These are phyloP conservation scores for Drosophila nr. perissopoda DNA, from an alignment of 2,888 invertebrate genomes.

Conservation along the genomic window DNA sequence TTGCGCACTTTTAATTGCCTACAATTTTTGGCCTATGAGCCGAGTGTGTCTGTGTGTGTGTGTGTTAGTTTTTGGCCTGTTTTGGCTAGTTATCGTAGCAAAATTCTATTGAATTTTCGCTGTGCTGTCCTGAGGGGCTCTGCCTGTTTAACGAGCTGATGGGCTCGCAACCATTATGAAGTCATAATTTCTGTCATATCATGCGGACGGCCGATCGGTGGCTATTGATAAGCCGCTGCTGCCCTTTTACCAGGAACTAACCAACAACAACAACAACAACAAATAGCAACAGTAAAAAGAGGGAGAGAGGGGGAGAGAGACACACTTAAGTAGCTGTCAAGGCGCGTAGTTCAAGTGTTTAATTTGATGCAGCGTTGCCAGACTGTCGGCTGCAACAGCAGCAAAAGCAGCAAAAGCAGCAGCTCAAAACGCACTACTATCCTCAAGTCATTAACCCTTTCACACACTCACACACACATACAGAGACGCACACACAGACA, in stretches of 20 bases:
- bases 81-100: constrained; percentile 51
- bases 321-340: constrained; percentile 57
- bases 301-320: not conserved
- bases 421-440: not conserved
- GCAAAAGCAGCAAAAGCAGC: not conserved
- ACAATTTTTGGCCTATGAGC: constrained; percentile 41
- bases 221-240: constrained; percentile 57
- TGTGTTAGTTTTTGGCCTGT: constrained; percentile 30
- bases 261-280: constrained; percentile 20
- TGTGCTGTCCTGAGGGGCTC: constrained; percentile 17
- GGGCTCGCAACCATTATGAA: constrained; percentile 63
- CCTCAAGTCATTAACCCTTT: constrained; percentile 63
- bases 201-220: constrained; percentile 65
- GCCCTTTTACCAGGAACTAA: constrained; percentile 39
- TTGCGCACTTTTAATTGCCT: constrained; percentile 66
- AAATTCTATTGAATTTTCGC: constrained; percentile 57
- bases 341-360: constrained; percentile 50
- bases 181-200: constrained; percentile 78
- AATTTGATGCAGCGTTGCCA: constrained; percentile 57
- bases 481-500: constrained; percentile 12
- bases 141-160: constrained; percentile 29
- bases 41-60: not conserved
- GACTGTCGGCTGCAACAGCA: constrained; percentile 29
- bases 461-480: constrained; percentile 3
- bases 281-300: not conserved